Evolutionary conservation across 1,140 invertebrate species (phyloP), one percentile per base, ranked within the genome.

Genomic region (Aphaenogaster floridana): DNA sequence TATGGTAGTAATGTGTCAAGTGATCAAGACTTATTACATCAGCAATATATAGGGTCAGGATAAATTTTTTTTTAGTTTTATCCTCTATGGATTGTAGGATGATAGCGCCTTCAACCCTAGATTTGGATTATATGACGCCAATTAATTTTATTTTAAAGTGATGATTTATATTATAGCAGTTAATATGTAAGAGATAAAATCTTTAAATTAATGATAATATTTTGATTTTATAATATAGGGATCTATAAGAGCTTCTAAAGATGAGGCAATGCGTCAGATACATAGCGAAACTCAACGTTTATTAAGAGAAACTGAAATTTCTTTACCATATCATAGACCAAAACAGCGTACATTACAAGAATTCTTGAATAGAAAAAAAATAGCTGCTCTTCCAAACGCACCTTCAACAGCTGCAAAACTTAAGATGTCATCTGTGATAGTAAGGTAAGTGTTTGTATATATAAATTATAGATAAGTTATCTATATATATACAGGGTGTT

Each of bases 261-360:
- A 92, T 13, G 91, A 94, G 68, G 95, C 94, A 57, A 92, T 96
- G 89, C 93, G 92, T 89, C 92, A 96, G 88, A 96, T 97, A 85
- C 93, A 95, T 42, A 96, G 96, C 90, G 96, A 96, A 92, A 96
- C 95, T 7, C 97, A 98, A 93, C 94, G 97, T 52, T 96, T 97
- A 94, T 88, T 97, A 2, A 94, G 97, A 91, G 97, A 98, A 94
- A 96, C 96, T 61, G 92, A 96, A 84, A 95, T 98, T 61, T 96
- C 96, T 63, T 92, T 98, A 15, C 98, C 98, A 1, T 98, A 98
- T 95, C 97, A 98, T 93, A 96, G 96, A 89, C 98, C 98, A 28
- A 97, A 97, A 90, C 96, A 97, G 88, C 95, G 97, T 61, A 96
- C 96, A 21, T 94, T 98, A 4, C 96, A 97, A 92, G 98, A 98